phyloP scores from a whole-genome alignment of 2,113 vertebrate genomes.

The Oreochromis tanganicae region DNA sequence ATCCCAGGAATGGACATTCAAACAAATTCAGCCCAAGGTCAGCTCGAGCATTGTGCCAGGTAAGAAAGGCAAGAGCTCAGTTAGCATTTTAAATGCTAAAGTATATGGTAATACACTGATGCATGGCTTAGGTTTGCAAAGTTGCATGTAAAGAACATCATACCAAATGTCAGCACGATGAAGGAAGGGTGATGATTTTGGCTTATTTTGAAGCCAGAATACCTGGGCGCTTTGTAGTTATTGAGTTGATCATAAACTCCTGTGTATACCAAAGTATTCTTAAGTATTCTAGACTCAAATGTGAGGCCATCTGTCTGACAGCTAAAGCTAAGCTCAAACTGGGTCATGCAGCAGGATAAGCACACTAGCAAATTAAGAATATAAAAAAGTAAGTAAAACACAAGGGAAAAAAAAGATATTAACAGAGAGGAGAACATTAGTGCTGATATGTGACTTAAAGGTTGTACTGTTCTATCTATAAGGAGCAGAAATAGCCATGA shows the following conservation, averaged over 20 bases:
- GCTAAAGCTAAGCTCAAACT: not conserved
- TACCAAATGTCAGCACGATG: not conserved
- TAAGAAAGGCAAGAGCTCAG: not conserved
- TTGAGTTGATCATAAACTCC: not conserved
- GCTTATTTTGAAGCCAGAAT: not conserved
- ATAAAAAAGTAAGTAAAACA: not conserved
- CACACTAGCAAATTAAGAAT: not conserved
- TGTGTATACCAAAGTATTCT: not conserved
- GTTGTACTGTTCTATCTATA: not conserved
- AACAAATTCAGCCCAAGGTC: not conserved
- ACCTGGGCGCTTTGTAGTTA: not conserved
- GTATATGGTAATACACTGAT: not conserved
- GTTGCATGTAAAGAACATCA: not conserved
- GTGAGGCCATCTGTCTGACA: not conserved
- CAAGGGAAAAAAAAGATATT: accelerated
- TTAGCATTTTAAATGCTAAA: not conserved
- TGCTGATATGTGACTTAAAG: not conserved
- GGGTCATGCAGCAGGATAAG: not conserved
- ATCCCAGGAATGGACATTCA: not conserved
- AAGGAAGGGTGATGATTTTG: not conserved
- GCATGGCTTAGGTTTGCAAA: not conserved
- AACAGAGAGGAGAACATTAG: not conserved
- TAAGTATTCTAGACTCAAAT: not conserved
- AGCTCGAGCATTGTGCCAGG: not conserved
- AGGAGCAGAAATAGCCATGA: not conserved